Evolutionary conservation across 2,888 invertebrate species (phyloP).

Genomic region (Lasiommata megera): DNA sequence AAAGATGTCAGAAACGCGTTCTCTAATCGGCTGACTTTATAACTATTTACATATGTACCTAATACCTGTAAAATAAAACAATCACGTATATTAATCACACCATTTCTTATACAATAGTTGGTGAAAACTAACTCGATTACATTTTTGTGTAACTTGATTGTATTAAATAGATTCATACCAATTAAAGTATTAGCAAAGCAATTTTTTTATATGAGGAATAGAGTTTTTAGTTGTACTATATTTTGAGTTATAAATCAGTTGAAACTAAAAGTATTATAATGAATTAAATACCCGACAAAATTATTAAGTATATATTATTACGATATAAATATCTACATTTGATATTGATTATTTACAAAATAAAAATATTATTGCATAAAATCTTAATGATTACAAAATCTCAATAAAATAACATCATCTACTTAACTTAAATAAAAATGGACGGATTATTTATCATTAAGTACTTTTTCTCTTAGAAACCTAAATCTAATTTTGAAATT

Average conservation of each 20-base stretch:
- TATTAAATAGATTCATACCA: too few species aligned
- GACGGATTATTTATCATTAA: not conserved
- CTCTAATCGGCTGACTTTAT: too few species aligned
- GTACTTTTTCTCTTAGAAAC: too few species aligned
- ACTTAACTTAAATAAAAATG: not conserved
- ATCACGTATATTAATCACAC: not conserved
- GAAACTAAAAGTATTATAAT: not conserved
- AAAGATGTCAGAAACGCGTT: too few species aligned
- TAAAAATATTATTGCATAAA: not conserved
- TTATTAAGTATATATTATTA: not conserved
- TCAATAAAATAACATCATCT: not conserved
- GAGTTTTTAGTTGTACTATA: not conserved
- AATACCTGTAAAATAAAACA: too few species aligned
- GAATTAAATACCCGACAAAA: slow-evolving; percentile 1
- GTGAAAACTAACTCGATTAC: not conserved
- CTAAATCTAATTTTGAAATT: not conserved
- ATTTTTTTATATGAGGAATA: not conserved
- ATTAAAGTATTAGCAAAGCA: too few species aligned
- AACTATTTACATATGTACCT: too few species aligned
- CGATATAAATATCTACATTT: slow-evolving; percentile 3
- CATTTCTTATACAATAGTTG: not conserved
- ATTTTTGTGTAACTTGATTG: too few species aligned
- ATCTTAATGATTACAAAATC: not conserved
- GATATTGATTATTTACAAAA: slow-evolving; percentile 1
- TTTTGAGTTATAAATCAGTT: not conserved